Evolutionary conservation across 2,888 invertebrate species (phyloP).

Genomic region (Apoda limacodes): DNA sequence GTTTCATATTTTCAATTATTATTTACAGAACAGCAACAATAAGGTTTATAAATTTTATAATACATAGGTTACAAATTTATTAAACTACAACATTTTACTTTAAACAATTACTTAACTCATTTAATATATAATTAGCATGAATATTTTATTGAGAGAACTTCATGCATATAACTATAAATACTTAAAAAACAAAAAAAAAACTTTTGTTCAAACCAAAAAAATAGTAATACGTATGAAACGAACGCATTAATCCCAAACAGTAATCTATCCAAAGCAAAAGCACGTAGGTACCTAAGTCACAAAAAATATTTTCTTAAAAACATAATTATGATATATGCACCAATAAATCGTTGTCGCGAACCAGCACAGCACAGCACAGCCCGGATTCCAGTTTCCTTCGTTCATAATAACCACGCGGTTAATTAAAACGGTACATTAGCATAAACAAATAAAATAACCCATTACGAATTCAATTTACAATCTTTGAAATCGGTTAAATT

Average conservation of each 20-base stretch:
- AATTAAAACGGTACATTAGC: conserved; percentile 66
- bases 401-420: conserved; percentile 38
- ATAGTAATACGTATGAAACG: conserved; percentile 14
- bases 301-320: conserved; percentile 32
- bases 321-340: conserved; percentile 53
- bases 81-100: too few species aligned
- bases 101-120: too few species aligned
- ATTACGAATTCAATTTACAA: conserved; percentile 69
- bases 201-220: too few species aligned
- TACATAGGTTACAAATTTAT: too few species aligned
- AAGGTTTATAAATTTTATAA: too few species aligned
- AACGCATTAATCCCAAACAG: conserved; percentile 20
- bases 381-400: conserved; percentile 37
- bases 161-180: too few species aligned
- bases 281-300: conserved; percentile 20
- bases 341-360: conserved; percentile 49
- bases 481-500: conserved; percentile 61
- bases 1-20: too few species aligned
- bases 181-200: too few species aligned
- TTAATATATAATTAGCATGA: too few species aligned
- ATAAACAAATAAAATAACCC: conserved; percentile 69
- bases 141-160: too few species aligned
- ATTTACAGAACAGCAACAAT: too few species aligned
- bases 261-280: conserved; percentile 11
- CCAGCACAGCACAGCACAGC: conserved; percentile 34